Base-by-base conservation (phyloP, 2,888 invertebrate species). In the Protophormia terraenovae region DNA sequence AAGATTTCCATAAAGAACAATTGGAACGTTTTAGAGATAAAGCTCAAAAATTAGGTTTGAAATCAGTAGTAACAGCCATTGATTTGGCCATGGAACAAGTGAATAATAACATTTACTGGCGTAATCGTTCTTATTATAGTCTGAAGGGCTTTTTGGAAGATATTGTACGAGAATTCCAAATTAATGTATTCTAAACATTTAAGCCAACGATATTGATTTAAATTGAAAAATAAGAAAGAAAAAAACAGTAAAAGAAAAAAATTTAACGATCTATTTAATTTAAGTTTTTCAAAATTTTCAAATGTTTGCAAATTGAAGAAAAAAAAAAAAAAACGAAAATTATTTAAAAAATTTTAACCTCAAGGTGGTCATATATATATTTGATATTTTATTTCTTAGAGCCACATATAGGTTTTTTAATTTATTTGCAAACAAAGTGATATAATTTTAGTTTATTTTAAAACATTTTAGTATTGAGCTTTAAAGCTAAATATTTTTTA, bases 101-200 rank as follows among this genome's bases (percentile, higher is more conserved):
- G 10, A 92, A 92, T 76, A 92, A 93, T 69, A 93, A 93, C 75
- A 93, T 93, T 64, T 90, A 90, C 83, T 93, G 93, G 93, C 90
- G 93, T 75, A 89, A 87, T 76, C 90, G 90, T 87, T 92, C 93
- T 38, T 93, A 93, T 86, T 90, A 92, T 71, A 90, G 88, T 79
- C 90, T 93, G 27, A 92, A 93, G 80, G 86, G 83, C 24, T 93
- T 89, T 86, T 88, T 93, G 32, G 92, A 92, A 87, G 87, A 87
- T 85, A 91, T 93, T 81, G 91, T 92, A 75, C 90, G 90, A 83
- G 91, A 92, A 88, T 91, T 92, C 87, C 89, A 90, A 58, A 92
- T 93, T 72, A 92, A 92, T 87, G 90, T 92, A 29, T 91, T 91
- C 82, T 92, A 92, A 89, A 78, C n/a, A n/a, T 78, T 29, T 32